Conservation (phyloP, 2,113 vertebrate genomes). For the Rhinopomastus cyanomelas region DNA sequence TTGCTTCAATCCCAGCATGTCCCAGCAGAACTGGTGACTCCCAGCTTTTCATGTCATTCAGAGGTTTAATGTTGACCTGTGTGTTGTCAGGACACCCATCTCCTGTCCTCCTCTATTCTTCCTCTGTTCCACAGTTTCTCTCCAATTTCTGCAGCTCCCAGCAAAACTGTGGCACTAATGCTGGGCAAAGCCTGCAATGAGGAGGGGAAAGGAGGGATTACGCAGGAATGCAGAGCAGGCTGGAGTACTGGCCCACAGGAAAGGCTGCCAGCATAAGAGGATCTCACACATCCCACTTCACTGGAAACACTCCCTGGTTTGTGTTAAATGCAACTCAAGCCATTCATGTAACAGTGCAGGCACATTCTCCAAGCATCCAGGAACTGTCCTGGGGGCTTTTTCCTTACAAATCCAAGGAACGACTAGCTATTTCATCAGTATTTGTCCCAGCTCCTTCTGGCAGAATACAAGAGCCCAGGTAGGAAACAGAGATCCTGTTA, state of each 20-base stretch:
- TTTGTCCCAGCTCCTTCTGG: neutral
- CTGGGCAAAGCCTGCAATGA: neutral
- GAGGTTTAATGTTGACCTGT: neutral
- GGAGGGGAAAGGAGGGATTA: neutral
- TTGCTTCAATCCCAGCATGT: neutral
- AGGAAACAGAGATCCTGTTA: neutral
- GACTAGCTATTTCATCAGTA: neutral
- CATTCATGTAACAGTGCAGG: neutral
- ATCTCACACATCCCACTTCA: neutral
- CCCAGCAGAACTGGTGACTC: neutral
- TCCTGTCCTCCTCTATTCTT: neutral
- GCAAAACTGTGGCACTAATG: rapidly evolving
- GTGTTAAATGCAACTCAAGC: neutral
- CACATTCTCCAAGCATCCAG: neutral
- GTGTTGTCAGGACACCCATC: neutral
- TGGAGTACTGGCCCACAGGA: neutral
- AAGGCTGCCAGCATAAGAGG: neutral
- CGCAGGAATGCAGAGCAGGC: rapidly evolving
- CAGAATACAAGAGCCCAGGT: neutral
- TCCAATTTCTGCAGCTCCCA: neutral
- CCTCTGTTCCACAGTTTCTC: neutral
- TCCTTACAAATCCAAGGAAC: neutral
- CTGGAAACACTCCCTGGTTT: neutral
- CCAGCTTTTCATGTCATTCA: rapidly evolving
- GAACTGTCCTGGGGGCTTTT: neutral